These are phyloP conservation scores for Lochmaea capreae DNA, from an alignment of 2,888 invertebrate species.

Conservation along the genomic window DNA sequence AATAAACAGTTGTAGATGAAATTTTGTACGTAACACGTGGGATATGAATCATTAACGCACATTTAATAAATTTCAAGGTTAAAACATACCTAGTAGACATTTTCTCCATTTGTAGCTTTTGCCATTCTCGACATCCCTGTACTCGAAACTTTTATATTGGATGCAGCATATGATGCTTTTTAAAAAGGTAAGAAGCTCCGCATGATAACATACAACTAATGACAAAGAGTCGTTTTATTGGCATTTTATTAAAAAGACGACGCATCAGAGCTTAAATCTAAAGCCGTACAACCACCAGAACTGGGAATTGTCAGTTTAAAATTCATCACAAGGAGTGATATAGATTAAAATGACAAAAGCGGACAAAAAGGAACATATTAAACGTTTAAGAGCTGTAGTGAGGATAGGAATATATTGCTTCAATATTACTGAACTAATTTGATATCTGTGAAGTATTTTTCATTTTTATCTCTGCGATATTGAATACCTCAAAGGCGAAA, in stretches of 20 bases:
- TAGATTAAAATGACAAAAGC: conserved; percentile 10
- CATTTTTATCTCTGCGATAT: conserved; percentile 44
- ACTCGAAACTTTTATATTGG: too few species aligned
- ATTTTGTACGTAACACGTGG: too few species aligned
- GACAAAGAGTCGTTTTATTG: neutral
- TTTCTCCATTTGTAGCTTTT: too few species aligned
- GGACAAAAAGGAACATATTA: conserved; percentile 22
- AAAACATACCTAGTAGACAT: too few species aligned
- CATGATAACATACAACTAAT: too few species aligned
- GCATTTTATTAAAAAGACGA: neutral
- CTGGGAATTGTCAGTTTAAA: conserved; percentile 8
- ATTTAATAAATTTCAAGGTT: too few species aligned
- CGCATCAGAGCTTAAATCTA: neutral
- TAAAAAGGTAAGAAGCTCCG: too few species aligned
- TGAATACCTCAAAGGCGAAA: conserved; percentile 35
- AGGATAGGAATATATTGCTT: conserved; percentile 36
- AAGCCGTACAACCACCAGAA: neutral
- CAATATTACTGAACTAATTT: conserved; percentile 40
- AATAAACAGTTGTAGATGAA: too few species aligned
- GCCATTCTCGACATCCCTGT: too few species aligned
- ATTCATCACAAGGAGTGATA: conserved; percentile 11
- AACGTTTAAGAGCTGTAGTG: conserved; percentile 22
- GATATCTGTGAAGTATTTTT: conserved; percentile 45
- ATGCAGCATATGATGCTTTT: too few species aligned
- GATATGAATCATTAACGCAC: too few species aligned